phyloP scores from a whole-genome alignment of 2,113 vertebrate genomes.

The Thunnus thynnus region DNA sequence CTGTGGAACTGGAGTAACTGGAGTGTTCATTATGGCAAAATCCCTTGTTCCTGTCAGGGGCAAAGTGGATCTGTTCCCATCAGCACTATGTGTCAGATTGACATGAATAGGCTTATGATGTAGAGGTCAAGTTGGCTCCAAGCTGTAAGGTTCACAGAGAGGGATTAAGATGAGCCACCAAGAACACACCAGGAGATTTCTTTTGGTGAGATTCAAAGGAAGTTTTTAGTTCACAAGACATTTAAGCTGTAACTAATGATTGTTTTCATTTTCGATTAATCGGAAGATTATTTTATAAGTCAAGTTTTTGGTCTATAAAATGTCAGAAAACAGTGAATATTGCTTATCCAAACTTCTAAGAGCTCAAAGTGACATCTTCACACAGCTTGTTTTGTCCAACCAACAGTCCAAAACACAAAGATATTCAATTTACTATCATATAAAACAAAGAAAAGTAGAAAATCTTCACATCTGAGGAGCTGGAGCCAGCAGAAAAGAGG shows the following conservation, averaged over 20 bases:
- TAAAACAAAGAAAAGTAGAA: background rate
- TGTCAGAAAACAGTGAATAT: background rate
- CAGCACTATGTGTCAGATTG: conserved; percentile 71
- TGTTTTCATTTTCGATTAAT: background rate
- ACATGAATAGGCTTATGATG: conserved; percentile 79
- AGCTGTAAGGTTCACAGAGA: conserved; percentile 60
- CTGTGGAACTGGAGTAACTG: conserved; percentile 65
- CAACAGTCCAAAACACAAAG: background rate
- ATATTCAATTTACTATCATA: no score
- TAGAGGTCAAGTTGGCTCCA: conserved; percentile 78
- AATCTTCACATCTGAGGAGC: background rate
- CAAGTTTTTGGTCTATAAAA: background rate
- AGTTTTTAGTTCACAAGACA: conserved; percentile 11
- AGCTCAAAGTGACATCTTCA: background rate
- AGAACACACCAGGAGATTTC: conserved; percentile 41
- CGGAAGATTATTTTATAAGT: background rate
- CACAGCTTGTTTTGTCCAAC: background rate
- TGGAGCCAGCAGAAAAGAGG: background rate
- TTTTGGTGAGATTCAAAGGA: conserved; percentile 7
- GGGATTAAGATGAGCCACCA: conserved; percentile 64
- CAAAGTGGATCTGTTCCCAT: conserved; percentile 78
- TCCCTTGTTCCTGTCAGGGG: conserved; percentile 77
- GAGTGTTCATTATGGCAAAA: conserved; percentile 79
- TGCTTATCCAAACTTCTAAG: background rate
- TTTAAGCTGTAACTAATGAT: background rate